Evolutionary conservation across 1,140 invertebrate genomes (phyloP), one percentile per base, ranked within the genome.

Genomic region (Limonius californicus): DNA sequence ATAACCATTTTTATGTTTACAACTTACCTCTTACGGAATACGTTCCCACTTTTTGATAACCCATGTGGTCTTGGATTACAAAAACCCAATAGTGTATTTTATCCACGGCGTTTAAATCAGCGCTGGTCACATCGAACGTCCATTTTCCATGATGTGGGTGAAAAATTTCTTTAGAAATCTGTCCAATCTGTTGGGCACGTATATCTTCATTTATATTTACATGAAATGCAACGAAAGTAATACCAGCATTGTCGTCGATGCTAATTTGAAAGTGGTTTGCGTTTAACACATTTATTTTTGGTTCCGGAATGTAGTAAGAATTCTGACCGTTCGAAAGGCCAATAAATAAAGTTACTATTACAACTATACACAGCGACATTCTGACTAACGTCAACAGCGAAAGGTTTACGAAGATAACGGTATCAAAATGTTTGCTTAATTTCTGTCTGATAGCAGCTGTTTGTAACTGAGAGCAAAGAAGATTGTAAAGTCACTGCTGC

Each of bases 71-170:
- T 57, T 79, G 80, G 8, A 82, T 73, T 2, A 84, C 79, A 62
- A 82, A 82, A 16, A 83, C 12, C 82, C 83, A 84, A 62, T 78
- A 83, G 69, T 84, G 79, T 70, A 84, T 70, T n/a, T 70, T 72
- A 68, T 84, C 81, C 0, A 79, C 80, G n/a, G 32, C 15, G 53
- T 77, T 71, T 16, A 84, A 67, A 54, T 69, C 70, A 0, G 75
- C 75, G 0, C 53, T 72, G 9, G 55, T 65, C 69, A 83, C 78
- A 62, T 80, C 67, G 54, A 80, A 83, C 7, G 74, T 72, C 83
- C 83, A 84, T 53, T 69, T 68, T 6, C 77, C 77, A 62, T 79
- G 73, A 20, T 71, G 71, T 16, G 68, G 63, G 50, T 72, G 75
- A n/a, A 75, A 18, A 56, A 83, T 76, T 57, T 84, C 82, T 50